A percentile compares a stretch with the other conserved stretches of the same genome.
phyloP scores from a whole-genome alignment of 2,888 invertebrate species.

The Mellilla xanthometata region DNA sequence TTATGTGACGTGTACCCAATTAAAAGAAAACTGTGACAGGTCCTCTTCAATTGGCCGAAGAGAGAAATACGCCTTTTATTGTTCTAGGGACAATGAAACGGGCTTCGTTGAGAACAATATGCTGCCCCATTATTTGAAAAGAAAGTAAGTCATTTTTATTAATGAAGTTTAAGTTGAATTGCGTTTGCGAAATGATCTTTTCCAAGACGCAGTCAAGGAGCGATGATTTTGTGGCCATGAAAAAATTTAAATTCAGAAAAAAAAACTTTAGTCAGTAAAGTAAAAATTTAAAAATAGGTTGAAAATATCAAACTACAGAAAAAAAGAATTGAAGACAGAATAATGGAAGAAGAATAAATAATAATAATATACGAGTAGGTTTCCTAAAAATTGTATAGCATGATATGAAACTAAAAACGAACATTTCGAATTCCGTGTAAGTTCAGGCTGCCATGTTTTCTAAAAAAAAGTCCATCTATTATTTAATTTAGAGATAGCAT shows the following conservation, averaged over 20 bases:
- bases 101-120: slow-evolving; percentile 65
- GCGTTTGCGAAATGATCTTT: slow-evolving; percentile 72
- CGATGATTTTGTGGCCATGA: slow-evolving; percentile 37
- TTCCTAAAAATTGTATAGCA: too few relatives aligned
- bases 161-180: slow-evolving; percentile 80
- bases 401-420: too few relatives aligned
- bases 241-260: slow-evolving; percentile 40
- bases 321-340: too few relatives aligned
- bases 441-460: slow-evolving; percentile 28
- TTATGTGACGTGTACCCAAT: slow-evolving; percentile 67
- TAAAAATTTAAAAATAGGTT: too few relatives aligned
- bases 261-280: too few relatives aligned
- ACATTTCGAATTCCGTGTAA: slow-evolving; percentile 27
- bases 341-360: too few relatives aligned
- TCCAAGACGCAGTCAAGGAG: slow-evolving; percentile 49
- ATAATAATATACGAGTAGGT: too few relatives aligned
- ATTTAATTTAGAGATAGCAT: slow-evolving; percentile 37
- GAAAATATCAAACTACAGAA: too few relatives aligned
- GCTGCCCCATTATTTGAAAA: slow-evolving; percentile 69
- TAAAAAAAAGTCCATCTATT: slow-evolving; percentile 32
- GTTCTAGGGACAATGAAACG: slow-evolving; percentile 64
- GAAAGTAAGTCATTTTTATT: slow-evolving; percentile 78
- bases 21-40: slow-evolving; percentile 61
- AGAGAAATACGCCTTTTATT: slow-evolving; percentile 72
- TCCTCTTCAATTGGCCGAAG: slow-evolving; percentile 59